Conservation (phyloP, 35 echinoderm and acorn worm species). For the Heliocidaris tuberculata region DNA sequence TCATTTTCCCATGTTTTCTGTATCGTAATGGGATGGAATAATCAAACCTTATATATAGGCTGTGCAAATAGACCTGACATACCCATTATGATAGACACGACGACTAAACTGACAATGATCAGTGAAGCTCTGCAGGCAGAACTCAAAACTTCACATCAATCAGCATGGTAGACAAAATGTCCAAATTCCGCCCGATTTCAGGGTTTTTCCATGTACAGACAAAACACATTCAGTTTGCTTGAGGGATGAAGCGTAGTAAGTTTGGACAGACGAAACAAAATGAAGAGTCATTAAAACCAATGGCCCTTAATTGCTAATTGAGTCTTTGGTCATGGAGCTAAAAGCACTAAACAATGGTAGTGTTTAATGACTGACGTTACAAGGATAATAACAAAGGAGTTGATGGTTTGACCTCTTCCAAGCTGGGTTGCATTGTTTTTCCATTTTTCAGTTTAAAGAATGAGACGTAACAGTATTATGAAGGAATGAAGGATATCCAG, state of each 20-base stretch:
- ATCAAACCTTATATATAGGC: neutral
- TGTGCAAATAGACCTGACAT: neutral
- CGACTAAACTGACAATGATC: neutral
- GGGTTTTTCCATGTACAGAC: neutral
- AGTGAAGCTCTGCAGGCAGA: neutral
- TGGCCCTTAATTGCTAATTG: constrained; percentile 10
- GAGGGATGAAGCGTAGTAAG: neutral
- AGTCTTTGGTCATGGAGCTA: neutral
- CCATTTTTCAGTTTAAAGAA: too few species aligned
- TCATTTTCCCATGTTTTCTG: neutral
- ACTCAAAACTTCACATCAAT: neutral
- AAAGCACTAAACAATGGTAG: too few species aligned
- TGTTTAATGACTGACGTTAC: neutral
- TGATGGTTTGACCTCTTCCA: neutral
- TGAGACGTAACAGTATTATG: too few species aligned
- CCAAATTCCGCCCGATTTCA: neutral
- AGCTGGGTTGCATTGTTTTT: neutral
- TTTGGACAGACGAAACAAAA: neutral
- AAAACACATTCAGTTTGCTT: neutral
- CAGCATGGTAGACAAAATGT: neutral
- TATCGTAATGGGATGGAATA: neutral
- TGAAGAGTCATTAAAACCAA: neutral
- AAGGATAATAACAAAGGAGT: neutral
- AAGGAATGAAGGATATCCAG: too few species aligned
- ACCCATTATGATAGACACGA: neutral